Evolutionary conservation across 2,113 vertebrate species (phyloP).

Genomic region (Elanus axillaris): DNA sequence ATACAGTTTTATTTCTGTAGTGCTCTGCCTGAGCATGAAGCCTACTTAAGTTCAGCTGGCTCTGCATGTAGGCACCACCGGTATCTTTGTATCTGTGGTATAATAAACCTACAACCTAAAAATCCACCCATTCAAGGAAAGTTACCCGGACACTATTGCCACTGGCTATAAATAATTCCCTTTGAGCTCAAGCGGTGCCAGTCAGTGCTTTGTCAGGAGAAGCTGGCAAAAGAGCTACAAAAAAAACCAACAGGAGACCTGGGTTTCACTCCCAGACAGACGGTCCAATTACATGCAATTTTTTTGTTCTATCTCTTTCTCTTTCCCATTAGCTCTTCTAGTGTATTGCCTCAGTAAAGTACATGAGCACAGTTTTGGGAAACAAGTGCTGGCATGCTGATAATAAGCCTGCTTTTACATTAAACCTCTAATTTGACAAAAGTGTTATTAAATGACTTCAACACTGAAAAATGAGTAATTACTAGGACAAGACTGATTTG

Average conservation of each 20-base stretch:
- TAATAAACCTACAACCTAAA: background rate
- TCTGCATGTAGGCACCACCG: background rate
- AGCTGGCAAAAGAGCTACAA: background rate
- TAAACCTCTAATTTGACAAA: slow-evolving; percentile 33
- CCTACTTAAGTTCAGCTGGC: background rate
- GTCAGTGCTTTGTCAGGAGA: background rate
- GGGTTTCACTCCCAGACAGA: background rate
- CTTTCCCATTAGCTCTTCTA: background rate
- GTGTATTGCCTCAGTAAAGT: background rate
- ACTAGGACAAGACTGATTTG: background rate
- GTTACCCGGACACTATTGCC: background rate
- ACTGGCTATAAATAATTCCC: background rate
- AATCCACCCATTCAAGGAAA: background rate
- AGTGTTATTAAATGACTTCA: slow-evolving; percentile 12
- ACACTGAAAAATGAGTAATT: background rate
- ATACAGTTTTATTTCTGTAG: background rate
- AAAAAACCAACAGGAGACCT: background rate
- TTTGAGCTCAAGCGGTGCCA: rapidly evolving
- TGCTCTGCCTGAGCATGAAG: background rate
- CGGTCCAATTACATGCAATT: background rate
- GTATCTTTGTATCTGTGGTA: background rate
- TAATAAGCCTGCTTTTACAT: background rate
- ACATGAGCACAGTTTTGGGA: background rate
- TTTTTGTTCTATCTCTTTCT: background rate
- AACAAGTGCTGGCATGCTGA: background rate